Conservation (phyloP, 2,113 vertebrate genomes). For the Petrocephalus microphthalmus region DNA sequence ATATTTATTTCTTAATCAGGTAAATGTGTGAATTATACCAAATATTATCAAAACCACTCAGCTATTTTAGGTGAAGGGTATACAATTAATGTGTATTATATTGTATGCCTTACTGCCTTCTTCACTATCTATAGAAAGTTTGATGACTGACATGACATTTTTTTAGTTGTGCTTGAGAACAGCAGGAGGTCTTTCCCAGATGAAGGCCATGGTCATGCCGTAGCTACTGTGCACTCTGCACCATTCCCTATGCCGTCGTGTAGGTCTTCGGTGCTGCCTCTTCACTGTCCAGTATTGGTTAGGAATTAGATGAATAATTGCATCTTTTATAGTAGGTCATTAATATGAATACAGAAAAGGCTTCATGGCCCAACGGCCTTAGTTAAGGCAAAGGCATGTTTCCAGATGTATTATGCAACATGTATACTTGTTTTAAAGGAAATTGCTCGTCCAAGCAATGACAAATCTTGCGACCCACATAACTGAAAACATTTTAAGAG, state of each 20-base stretch:
- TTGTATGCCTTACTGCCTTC: too few relatives aligned
- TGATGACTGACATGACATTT: background rate
- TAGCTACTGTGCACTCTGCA: background rate
- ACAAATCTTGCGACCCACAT: background rate
- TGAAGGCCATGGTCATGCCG: background rate
- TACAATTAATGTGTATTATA: too few relatives aligned
- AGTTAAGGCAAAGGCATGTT: background rate
- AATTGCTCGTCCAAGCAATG: background rate
- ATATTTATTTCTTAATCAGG: background rate
- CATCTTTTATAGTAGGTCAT: background rate
- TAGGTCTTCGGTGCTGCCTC: background rate
- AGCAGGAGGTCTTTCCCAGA: background rate
- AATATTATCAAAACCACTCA: background rate
- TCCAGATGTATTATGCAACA: background rate
- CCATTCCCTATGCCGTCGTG: background rate
- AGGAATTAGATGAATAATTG: background rate
- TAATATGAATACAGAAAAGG: background rate
- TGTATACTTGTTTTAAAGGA: background rate
- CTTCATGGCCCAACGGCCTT: background rate
- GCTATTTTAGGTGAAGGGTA: too few relatives aligned
- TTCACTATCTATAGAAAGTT: background rate
- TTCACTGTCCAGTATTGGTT: background rate
- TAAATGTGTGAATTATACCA: background rate
- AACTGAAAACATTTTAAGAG: background rate
- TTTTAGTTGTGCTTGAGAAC: background rate